Evolutionary conservation across 2,797 vertebrate species (phyloP).

Genomic region (Poecilia gillii): DNA sequence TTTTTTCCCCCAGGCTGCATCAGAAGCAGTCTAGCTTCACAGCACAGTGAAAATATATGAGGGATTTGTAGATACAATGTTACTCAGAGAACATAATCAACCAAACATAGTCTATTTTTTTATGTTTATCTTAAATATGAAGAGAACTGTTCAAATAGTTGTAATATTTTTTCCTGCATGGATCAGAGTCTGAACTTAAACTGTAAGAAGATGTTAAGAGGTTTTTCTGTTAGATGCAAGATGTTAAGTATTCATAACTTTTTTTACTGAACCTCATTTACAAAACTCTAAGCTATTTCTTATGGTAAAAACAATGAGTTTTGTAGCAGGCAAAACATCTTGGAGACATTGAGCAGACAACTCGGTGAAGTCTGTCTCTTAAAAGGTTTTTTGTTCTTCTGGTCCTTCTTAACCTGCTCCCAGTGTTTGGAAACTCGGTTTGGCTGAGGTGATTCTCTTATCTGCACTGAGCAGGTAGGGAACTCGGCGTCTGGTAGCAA

Average conservation of each 20-base stretch:
- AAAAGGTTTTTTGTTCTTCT: neutral
- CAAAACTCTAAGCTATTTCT: neutral
- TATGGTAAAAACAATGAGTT: neutral
- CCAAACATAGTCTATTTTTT: neutral
- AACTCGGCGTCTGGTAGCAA: conserved; percentile 23
- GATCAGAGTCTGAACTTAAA: neutral
- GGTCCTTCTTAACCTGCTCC: conserved; percentile 11
- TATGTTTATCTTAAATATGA: neutral
- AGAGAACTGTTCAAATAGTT: neutral
- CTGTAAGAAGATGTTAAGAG: neutral
- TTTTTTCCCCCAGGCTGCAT: neutral
- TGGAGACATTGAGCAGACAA: neutral
- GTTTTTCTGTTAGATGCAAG: neutral
- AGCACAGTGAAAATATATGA: neutral
- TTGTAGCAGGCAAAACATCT: neutral
- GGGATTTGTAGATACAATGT: neutral
- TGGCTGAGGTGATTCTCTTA: conserved; percentile 35
- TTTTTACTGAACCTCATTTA: neutral
- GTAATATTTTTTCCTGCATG: neutral
- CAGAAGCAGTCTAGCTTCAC: neutral
- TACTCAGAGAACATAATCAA: neutral
- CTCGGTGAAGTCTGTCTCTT: neutral
- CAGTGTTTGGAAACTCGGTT: conserved; percentile 24
- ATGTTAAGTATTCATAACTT: neutral
- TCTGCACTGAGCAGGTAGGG: conserved; percentile 47